Conservation (phyloP, 2,113 vertebrate species). For the Sitta europaea region DNA sequence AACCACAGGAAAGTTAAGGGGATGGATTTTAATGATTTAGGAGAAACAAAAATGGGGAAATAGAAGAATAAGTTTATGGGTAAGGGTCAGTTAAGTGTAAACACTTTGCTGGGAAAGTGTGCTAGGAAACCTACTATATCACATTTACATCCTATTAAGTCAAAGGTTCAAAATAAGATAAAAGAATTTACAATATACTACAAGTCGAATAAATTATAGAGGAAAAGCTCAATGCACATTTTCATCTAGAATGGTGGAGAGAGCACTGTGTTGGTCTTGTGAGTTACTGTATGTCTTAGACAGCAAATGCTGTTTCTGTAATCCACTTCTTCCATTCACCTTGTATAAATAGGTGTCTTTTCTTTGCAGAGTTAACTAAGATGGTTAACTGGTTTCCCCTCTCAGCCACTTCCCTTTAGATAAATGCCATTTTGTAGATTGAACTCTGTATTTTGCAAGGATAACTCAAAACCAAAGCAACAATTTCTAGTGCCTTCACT, state of each 20-base stretch:
- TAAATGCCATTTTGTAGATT: neutral
- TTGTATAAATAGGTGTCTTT: neutral
- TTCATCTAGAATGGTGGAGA: neutral
- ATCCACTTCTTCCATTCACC: neutral
- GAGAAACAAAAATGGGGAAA: neutral
- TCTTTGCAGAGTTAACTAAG: neutral
- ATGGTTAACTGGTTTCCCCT: neutral
- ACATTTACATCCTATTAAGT: neutral
- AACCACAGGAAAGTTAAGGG: neutral
- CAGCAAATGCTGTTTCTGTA: neutral
- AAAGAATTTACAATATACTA: neutral
- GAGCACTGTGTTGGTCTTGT: neutral
- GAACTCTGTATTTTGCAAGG: neutral
- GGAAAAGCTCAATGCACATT: neutral
- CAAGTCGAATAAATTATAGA: neutral
- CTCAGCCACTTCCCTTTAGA: neutral
- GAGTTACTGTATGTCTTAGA: neutral
- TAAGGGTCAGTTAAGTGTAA: neutral
- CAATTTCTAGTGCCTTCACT: neutral
- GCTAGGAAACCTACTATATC: neutral
- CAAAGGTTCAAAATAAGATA: neutral
- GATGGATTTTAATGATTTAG: neutral
- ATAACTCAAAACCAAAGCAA: neutral
- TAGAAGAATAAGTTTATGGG: neutral
- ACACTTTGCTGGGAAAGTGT: neutral